Evolutionary conservation across 2,797 vertebrate species (phyloP), one percentile per base, ranked within the genome.

Genomic region (Antennarius maculatus): DNA sequence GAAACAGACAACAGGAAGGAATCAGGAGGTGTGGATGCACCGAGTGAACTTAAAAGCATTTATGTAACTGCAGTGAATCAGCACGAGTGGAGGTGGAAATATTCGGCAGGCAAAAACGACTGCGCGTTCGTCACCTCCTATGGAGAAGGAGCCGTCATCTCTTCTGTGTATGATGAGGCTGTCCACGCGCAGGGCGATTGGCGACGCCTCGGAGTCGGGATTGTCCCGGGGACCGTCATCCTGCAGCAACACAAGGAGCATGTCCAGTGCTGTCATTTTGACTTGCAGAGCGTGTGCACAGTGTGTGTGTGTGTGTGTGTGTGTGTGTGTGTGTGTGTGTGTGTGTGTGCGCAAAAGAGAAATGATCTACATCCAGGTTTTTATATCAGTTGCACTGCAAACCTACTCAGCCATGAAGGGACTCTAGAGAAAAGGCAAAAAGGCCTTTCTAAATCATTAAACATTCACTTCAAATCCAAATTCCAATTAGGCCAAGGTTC

Each of bases 141-240:
- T 94, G 48, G 91, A 93, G 88, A 98, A 97, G 69, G 96, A 95
- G 58, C 97, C 97, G 45, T 99, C 96, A 46, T 98, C 97, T 56
- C 82, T 87, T 72, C 96, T 92, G 91, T 96, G 95, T 69, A 99
- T 91, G 76, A 96, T 81, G 39, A 99, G 95, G 57, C 95, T 91
- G 78, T 98, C 93, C 78, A 99, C 95, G 50, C 95, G 93, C 13
- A 99, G 70, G 7, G 91, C 90, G 79, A 96, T 89, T 1, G 97
- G 95, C 5, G 91, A 85, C 54, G 95, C 79, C 55, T 96, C 93
- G 0, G 89, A 74, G 6, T 92, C 85, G 1, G 91, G 76, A 77
- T 91, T 94, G 74, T 95, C 95, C 2, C 91, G 91, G 58, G 94
- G 93, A 66, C 92, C 95, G 59, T 99, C 96, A 74, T 98, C 97